Evolutionary conservation across 2,888 invertebrate species (phyloP), one percentile per base, ranked within the genome.

Genomic region (Protula sp.): DNA sequence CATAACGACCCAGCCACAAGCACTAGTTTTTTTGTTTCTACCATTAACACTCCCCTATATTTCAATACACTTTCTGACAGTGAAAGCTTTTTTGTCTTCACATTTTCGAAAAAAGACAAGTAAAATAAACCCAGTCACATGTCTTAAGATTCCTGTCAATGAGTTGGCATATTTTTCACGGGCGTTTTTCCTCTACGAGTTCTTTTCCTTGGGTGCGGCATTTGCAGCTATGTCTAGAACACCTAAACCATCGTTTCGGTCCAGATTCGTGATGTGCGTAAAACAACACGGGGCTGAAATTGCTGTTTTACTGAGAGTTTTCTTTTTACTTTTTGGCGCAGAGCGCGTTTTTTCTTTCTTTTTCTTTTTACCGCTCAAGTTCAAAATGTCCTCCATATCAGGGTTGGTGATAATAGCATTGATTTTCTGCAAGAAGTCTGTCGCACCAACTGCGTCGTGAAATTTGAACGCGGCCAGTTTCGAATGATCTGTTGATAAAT

Each of bases 231-330:
- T 31, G 48, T 57, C 47, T 28, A 63, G 29, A 47, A 63, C 38
- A 30, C 51, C 50, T 24, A 54, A 57, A 2, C 62, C 61, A 29
- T 68, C 66, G 3, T 70, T 70, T 28, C 70, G 64, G 63, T 89
- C 88, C 51, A 91, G 87, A 71, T 87, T 88, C 55, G 89, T 90
- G 65, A 91, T 87, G 78, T 91, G 91, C 71, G 89, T 88, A 80
- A 91, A 91, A 75, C 89, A 89, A 76, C 90, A 91, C 1, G 91
- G 91, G 76, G 88, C 87, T 53, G 90, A 90, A 69, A 91, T 91
- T 79, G 90, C 89, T 61, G 86, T 86, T 79, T 91, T 91, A 54
- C 87, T 87, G 26, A 90, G 74, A 64, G 88, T 81, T 48, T 78
- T 79, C 58, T 75, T 74, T 66, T 80, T 79, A 45, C 71, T 64